Evolutionary conservation across 2,888 invertebrate genomes (phyloP), one percentile per base, ranked within the genome.

Genomic region (Sphinx pinastri): DNA sequence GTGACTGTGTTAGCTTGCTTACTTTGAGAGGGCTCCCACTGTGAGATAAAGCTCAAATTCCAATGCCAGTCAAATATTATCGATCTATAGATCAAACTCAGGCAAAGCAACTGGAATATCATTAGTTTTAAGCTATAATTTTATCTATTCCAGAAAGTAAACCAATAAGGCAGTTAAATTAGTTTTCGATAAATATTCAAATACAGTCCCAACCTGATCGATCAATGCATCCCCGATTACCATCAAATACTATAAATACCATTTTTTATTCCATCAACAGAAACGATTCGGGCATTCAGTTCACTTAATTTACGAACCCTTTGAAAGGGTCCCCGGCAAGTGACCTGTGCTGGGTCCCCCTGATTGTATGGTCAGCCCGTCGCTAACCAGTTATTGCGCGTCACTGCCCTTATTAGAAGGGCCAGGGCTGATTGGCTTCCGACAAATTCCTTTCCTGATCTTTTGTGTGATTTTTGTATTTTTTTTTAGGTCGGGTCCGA

Each of bases 391-490:
- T 79, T 80, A 80, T 76, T 75, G 75, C 77, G 80, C 79, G 78
- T 77, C 80, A 79, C 76, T 80, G 75, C 75, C 73, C 80, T 76
- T 77, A 78, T 78, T 80, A 80, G 74, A 76, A 77, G 77, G 80
- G 77, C 75, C 66, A 72, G 70, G 66, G 71, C 74, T 79, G 79
- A 79, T 79, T 79, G 79, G 77, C 79, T 77, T 75, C 79, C 76
- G 73, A 71, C 75, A 76, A 71, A 73, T 73, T 75, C 76, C 71
- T 72, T 74, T 75, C 69, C 74, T 76, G 78, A 77, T 77, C 79
- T 71, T 68, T 71, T 72, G 73, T 73, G 73, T 74, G 74, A 76
- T 77, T 77, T 74, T 77, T 76, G 73, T 75, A 74, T 76, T 19
- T 58, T 66, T 57, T 55, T 67, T 67, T 58, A 59, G 57, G 63